Conservation (phyloP, 2,113 vertebrate species). For the Rhinopomastus cyanomelas region DNA sequence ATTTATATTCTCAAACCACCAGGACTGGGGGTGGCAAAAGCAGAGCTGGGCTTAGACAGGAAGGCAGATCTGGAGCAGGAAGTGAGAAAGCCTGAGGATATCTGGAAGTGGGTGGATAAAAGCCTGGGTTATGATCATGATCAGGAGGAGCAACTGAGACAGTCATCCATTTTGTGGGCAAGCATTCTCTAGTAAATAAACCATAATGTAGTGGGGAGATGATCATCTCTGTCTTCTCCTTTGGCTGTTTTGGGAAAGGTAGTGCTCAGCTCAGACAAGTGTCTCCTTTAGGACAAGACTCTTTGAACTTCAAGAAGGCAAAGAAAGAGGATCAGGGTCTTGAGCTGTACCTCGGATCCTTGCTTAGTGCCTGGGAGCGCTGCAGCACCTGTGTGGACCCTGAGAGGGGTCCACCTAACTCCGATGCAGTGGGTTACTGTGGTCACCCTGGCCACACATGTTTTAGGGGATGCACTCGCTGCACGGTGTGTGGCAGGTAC, state of each 20-base stretch:
- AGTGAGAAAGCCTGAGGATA: neutral
- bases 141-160: neutral
- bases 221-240: neutral
- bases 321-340: neutral
- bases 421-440: neutral
- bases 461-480: neutral
- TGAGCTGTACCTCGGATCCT: neutral
- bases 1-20: slow-evolving; percentile 1
- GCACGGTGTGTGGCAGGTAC: neutral
- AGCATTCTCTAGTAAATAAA: neutral
- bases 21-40: neutral
- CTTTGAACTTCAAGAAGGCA: neutral
- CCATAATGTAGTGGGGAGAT: fast-evolving
- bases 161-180: neutral
- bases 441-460: neutral
- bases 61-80: slow-evolving; percentile 5
- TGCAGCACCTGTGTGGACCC: neutral
- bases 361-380: neutral
- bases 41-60: neutral
- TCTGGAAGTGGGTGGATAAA: neutral
- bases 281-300: neutral
- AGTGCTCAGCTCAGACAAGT: neutral
- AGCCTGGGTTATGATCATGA: neutral
- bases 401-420: neutral
- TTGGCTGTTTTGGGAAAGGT: neutral